Percentiles rank a stretch among this genome's conserved stretches.
phyloP scores from a whole-genome alignment of 1,140 invertebrate genomes.

The Drosophila tropicalis region DNA sequence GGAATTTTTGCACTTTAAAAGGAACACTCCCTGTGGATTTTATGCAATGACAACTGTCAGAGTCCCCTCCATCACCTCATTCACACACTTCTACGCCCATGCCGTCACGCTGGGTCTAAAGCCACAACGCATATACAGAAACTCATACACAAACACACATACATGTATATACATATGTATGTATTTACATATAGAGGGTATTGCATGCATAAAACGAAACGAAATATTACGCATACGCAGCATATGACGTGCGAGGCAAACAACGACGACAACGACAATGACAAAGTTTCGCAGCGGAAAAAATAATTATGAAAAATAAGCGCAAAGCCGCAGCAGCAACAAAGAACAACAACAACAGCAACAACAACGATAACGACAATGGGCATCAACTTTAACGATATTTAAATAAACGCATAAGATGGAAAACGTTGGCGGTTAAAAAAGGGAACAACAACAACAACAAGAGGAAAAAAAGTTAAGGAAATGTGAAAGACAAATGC shows the following conservation, averaged over 20 bases:
- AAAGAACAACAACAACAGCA: conserved; percentile 1
- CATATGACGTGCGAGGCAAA: conserved; percentile 40
- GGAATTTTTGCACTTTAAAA: no score
- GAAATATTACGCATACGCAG: conserved; percentile 68
- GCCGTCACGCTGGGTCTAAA: conserved; percentile 5
- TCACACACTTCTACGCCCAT: neutral
- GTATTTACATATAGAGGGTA: neutral
- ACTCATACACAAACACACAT: conserved; percentile 35
- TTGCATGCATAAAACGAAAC: conserved; percentile 59
- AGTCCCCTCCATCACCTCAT: no score
- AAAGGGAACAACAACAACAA: conserved; percentile 27
- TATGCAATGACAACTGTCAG: neutral
- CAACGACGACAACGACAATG: conserved; percentile 29
- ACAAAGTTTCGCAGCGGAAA: conserved; percentile 57
- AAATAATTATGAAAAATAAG: conserved; percentile 61
- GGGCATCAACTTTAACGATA: conserved; percentile 56
- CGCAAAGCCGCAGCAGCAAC: conserved; percentile 27
- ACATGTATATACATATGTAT: no score
- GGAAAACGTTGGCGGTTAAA: neutral
- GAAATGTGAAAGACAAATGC: conserved; percentile 61
- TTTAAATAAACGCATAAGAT: conserved; percentile 49
- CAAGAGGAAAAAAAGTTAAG: conserved; percentile 28
- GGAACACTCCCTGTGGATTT: no score
- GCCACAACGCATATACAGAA: conserved; percentile 19
- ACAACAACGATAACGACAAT: conserved; percentile 35